Base-by-base conservation (phyloP, 1,140 invertebrate genomes). In the Manduca sexta region DNA sequence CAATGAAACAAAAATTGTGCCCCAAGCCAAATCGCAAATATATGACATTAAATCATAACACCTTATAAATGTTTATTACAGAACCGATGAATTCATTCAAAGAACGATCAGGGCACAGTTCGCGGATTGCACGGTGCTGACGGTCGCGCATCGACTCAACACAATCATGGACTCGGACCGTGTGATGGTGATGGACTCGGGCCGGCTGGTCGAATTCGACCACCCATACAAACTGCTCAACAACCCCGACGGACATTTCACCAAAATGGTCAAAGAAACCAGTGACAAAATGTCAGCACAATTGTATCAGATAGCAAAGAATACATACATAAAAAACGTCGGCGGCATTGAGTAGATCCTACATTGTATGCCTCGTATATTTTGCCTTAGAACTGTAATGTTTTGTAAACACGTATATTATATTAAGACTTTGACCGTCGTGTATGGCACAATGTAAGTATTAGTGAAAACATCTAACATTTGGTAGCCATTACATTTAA, bases 91-190 rank as follows among this genome's bases (percentile, higher is more conserved):
- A 84, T 91, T 87, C 60, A 92, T 80, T 56, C 88, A 85, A 86
- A 89, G 68, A 88, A 93, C 87, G 44, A 88, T 84, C 74, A 88
- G 89, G 46, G 85, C 84, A 47, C 86, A 88, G 30, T 93, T 93
- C 72, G 69, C 72, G 6, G 82, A 89, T 35, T 91, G 90, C 63
- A 94, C 92, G 0, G 90, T 94, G 2, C 74, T 95, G 12, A 95
- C 94, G 0, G 94, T 96, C 50, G 94, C 94, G 10, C 94, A 96
- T 84, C 86, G 94, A 29, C 78, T 95, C 7, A 92, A 95, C 68
- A 95, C 94, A 1, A 93, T 95, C 34, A 93, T 96, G 91, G 94
- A 96, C 69, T 92, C 90, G 5, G 91, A 91, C 70, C 72, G 88
- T 61, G 90, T 95, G 1, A 84, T 96, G 61, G 94, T 96, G 3